Base-by-base conservation (phyloP, 2,113 vertebrate genomes). In the Columba janthina region DNA sequence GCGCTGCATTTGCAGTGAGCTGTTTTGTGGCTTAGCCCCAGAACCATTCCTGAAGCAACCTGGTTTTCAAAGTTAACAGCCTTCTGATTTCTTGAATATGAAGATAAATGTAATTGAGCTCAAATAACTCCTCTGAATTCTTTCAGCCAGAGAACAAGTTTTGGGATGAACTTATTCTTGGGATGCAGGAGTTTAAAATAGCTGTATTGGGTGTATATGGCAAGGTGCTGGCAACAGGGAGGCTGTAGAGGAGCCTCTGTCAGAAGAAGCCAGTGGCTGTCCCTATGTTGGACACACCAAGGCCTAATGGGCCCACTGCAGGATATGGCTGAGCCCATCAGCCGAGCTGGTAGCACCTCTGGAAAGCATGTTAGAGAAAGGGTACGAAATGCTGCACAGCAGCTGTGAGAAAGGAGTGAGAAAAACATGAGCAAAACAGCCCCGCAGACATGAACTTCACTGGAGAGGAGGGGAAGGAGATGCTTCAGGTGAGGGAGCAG, bases 211-310 rank as follows among this genome's bases (percentile, higher is more conserved):
- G 22, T 76, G 11, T 48, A 15, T 2, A 1, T 48, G 40, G 16
- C 34, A 70, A 61, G 22, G 3, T 60, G 26, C 20, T 89, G 32
- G 34, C 34, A 65, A 18, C 2, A 8, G 34, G 10, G 21, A 75
- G 16, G 34, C 28, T 58, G 32, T 44, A 58, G 17, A 6, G 48
- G 3, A 46, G 44, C 44, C 7, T 62, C 31, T 40, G 2, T 40
- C 31, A 67, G 61, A 46, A 60, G 12, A 54, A 12, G 31, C 19
- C 16, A 62, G 29, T 12, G 2, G 5, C 44, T 85, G 50, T 12
- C 19, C 9, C 26, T 0, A 0, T 26, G 12, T 17, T 73, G 34
- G 15, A 46, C 21, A n/a, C 29, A 75, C 10, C 18, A 32, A 65
- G 8, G 24, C 50, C 25, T 4, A 61, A 5, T 7, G 24, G 32